Conservation (phyloP, 2,888 invertebrate species). For the Watsonalla binaria region DNA sequence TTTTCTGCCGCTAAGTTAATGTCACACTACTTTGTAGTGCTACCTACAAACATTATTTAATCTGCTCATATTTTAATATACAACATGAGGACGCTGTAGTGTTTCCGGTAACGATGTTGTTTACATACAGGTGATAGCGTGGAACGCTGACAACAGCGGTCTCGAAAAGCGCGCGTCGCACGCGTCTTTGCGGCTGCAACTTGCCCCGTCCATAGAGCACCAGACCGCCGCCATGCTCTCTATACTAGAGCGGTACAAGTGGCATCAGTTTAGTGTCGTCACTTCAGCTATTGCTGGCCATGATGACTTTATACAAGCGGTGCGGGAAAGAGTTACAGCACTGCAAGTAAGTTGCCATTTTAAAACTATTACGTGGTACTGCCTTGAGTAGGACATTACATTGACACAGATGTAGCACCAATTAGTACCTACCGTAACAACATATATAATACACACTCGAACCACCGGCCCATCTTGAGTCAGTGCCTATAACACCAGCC, state of each 20-base stretch:
- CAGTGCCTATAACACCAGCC: too few species aligned
- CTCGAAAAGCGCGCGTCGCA: conserved; percentile 88
- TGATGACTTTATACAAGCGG: conserved; percentile 96
- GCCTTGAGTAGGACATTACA: too few species aligned
- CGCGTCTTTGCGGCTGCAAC: conserved; percentile 92
- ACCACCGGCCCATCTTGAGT: too few species aligned
- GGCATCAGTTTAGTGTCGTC: conserved; percentile 97
- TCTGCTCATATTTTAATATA: too few species aligned
- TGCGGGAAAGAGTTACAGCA: conserved; percentile 90
- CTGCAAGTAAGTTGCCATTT: conserved; percentile 80
- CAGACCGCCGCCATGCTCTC: conserved; percentile 98
- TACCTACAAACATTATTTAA: neutral
- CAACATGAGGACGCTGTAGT: neutral
- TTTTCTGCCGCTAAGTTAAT: neutral
- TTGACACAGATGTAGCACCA: too few species aligned
- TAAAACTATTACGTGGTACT: too few species aligned
- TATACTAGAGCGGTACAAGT: conserved; percentile 95
- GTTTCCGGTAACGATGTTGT: conserved; percentile 3
- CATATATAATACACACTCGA: too few species aligned
- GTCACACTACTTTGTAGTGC: too few species aligned
- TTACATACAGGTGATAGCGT: conserved; percentile 86
- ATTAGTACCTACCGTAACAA: too few species aligned
- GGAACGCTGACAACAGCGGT: conserved; percentile 98
- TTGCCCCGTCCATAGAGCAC: conserved; percentile 97
- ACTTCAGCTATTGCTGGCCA: conserved; percentile 96